Percentiles rank a stretch among this genome's conserved stretches.
phyloP scores from a whole-genome alignment of 2,113 vertebrate genomes.

The Muntiacus reevesi region DNA sequence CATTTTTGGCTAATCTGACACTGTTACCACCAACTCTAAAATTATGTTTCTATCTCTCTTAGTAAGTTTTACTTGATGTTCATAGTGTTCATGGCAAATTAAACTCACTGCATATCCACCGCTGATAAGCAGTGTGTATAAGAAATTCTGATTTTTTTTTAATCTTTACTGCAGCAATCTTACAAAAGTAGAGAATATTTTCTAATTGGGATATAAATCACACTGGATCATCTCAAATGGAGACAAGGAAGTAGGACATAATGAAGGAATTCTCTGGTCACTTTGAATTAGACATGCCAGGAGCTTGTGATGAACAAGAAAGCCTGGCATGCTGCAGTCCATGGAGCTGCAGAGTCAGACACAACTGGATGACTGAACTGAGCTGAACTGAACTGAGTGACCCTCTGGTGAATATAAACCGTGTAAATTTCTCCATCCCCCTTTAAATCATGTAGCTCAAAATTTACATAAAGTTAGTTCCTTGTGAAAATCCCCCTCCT shows the following conservation, averaged over 20 bases:
- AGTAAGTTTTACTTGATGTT: background rate
- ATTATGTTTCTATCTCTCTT: background rate
- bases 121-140: background rate
- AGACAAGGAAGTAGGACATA: background rate
- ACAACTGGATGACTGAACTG: background rate
- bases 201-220: background rate
- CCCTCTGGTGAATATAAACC: background rate
- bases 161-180: background rate
- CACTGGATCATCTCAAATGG: background rate
- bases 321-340: accelerated
- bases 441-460: background rate
- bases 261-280: background rate
- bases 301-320: background rate
- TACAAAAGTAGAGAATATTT: background rate
- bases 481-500: constrained; percentile 22
- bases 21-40: background rate
- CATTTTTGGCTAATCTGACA: background rate
- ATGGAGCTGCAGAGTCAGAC: background rate
- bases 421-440: background rate
- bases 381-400: background rate
- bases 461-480: background rate
- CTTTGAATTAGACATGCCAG: background rate
- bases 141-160: background rate
- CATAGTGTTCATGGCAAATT: background rate
- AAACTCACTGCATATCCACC: background rate